Evolutionary conservation across 2,888 invertebrate genomes (phyloP).

Genomic region (Linnaemya vulpina): DNA sequence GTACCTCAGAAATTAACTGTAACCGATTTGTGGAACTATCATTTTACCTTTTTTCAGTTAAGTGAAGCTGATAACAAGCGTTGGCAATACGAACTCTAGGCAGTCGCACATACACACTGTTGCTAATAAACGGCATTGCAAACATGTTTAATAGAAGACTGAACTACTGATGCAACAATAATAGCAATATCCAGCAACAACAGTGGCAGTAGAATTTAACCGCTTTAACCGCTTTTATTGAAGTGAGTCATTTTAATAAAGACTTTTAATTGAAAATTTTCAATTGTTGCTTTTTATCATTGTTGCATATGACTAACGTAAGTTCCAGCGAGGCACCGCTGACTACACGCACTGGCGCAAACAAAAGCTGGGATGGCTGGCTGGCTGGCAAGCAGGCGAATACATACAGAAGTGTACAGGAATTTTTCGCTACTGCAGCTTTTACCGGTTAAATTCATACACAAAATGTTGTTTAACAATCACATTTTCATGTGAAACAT

Average conservation of each 20-base stretch:
- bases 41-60: slow-evolving; percentile 34
- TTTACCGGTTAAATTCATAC: slow-evolving; percentile 42
- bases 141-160: slow-evolving; percentile 30
- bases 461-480: not conserved
- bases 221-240: slow-evolving; percentile 64
- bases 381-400: not conserved
- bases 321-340: not conserved
- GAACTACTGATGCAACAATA: slow-evolving; percentile 55
- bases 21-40: slow-evolving; percentile 36
- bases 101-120: not conserved
- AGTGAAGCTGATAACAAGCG: slow-evolving; percentile 54
- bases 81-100: not conserved
- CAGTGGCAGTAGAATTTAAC: slow-evolving; percentile 44
- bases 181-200: slow-evolving; percentile 25
- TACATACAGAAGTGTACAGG: not conserved
- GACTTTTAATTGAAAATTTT: slow-evolving; percentile 76
- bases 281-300: slow-evolving; percentile 67
- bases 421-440: slow-evolving; percentile 23
- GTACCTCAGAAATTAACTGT: slow-evolving; percentile 28
- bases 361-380: not conserved
- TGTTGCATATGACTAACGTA: slow-evolving; percentile 51
- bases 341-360: slow-evolving; percentile 2
- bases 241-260: slow-evolving; percentile 75
- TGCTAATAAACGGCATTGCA: slow-evolving; percentile 20
- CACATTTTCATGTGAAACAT: not conserved